Conservation (phyloP, 2,888 invertebrate species). For the Stictocephala bisonia region DNA sequence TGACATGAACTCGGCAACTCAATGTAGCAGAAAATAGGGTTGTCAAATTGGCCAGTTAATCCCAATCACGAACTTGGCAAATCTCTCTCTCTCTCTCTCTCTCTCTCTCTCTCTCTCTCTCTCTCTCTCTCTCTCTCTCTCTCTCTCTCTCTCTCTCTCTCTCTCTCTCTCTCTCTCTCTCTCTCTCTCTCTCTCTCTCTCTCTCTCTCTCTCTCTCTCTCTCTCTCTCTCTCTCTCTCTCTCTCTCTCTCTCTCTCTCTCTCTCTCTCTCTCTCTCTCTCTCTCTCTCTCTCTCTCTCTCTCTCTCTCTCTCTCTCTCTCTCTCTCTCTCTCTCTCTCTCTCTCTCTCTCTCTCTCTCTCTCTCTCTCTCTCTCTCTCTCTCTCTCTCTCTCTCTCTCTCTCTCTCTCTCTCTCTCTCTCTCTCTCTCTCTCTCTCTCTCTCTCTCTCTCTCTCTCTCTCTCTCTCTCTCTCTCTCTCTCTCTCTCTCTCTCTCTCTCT, state of each 20-base stretch:
- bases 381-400: slow-evolving; percentile 24
- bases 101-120: too few species aligned
- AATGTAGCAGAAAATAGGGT: too few species aligned
- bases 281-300: slow-evolving; percentile 24
- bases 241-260: slow-evolving; percentile 24
- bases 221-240: slow-evolving; percentile 24
- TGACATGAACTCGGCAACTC: too few species aligned
- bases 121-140: too few species aligned
- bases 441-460: slow-evolving; percentile 24
- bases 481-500: slow-evolving; percentile 24
- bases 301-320: slow-evolving; percentile 24
- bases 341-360: slow-evolving; percentile 24
- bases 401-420: slow-evolving; percentile 24
- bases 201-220: slow-evolving; percentile 24
- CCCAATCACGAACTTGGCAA: too few species aligned
- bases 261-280: slow-evolving; percentile 24
- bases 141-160: too few species aligned
- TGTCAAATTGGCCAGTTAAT: not conserved
- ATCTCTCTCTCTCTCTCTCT: too few species aligned
- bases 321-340: slow-evolving; percentile 24
- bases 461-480: slow-evolving; percentile 24
- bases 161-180: too few species aligned
- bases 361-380: slow-evolving; percentile 24
- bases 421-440: slow-evolving; percentile 24
- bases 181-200: slow-evolving; percentile 10